Conservation (phyloP, 2,113 vertebrate species). For the Platichthys stellatus region DNA sequence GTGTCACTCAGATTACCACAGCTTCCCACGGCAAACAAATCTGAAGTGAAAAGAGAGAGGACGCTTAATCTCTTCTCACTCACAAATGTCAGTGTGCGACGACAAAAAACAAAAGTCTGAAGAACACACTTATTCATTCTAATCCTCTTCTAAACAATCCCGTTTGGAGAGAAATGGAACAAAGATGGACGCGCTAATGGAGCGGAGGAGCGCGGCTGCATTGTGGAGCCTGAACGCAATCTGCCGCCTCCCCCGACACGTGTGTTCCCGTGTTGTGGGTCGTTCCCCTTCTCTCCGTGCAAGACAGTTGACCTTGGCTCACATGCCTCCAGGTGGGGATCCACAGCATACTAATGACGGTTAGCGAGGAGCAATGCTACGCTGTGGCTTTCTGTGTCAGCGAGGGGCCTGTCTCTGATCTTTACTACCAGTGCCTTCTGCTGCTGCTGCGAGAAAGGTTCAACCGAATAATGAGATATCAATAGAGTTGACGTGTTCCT, state of each 20-base stretch:
- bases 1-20: conserved; percentile 47
- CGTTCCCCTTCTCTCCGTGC: conserved; percentile 46
- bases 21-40: conserved; percentile 51
- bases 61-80: conserved; percentile 43
- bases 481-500: neutral
- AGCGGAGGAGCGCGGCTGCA: conserved; percentile 33
- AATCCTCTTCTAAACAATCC: conserved; percentile 61
- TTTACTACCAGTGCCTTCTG: conserved; percentile 26
- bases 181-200: conserved; percentile 59
- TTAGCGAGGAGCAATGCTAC: conserved; percentile 58
- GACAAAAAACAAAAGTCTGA: conserved; percentile 44
- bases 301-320: conserved; percentile 75
- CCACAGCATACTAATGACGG: conserved; percentile 73
- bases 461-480: neutral
- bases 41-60: conserved; percentile 1
- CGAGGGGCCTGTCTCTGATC: conserved; percentile 54
- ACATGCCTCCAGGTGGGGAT: conserved; percentile 71
- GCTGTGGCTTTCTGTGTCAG: conserved; percentile 45
- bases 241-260: conserved; percentile 19
- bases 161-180: conserved; percentile 44
- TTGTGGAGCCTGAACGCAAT: conserved; percentile 33
- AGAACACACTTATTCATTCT: conserved; percentile 42
- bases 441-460: conserved; percentile 19
- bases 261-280: conserved; percentile 46
- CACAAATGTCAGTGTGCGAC: conserved; percentile 50